phyloP scores from a whole-genome alignment of 53 echinoderm and acorn worm species.

The Henricia sp. region DNA sequence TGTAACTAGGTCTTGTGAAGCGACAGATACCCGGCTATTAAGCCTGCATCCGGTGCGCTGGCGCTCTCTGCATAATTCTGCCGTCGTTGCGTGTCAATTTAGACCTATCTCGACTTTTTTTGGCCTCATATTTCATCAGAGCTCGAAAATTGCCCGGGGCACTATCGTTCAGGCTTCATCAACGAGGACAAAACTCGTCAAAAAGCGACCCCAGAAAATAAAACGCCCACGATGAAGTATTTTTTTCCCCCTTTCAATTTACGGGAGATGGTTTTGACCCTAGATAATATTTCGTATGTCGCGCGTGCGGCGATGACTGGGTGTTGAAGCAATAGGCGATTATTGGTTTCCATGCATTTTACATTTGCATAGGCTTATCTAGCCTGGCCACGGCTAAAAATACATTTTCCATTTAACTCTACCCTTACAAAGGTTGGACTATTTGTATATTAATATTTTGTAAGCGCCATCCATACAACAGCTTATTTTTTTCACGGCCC shows the following conservation, averaged over 20 bases:
- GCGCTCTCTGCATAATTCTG: constrained; percentile 25
- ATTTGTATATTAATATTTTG: constrained; percentile 21
- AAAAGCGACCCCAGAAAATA: too few species aligned
- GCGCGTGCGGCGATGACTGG: neutral
- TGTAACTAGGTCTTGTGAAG: too few species aligned
- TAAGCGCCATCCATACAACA: too few species aligned
- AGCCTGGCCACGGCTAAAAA: constrained; percentile 18
- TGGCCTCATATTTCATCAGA: neutral
- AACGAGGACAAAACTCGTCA: neutral
- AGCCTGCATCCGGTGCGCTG: constrained; percentile 13
- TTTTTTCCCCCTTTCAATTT: too few species aligned
- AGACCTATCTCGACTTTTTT: neutral
- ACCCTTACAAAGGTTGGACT: neutral
- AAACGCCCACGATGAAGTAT: too few species aligned
- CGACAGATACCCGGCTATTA: constrained; percentile 9
- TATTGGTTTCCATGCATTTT: constrained; percentile 34
- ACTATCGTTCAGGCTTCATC: neutral
- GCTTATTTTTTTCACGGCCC: too few species aligned
- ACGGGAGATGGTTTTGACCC: constrained; percentile 16
- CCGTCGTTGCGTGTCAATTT: neutral
- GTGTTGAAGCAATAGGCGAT: neutral
- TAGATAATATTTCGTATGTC: neutral
- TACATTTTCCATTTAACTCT: neutral
- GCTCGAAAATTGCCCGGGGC: neutral
- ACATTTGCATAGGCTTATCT: neutral